Percentiles rank a stretch among this genome's conserved stretches.
These are phyloP conservation scores for Argopecten irradians DNA, from an alignment of 1,140 invertebrate species.

Conservation along the genomic window DNA sequence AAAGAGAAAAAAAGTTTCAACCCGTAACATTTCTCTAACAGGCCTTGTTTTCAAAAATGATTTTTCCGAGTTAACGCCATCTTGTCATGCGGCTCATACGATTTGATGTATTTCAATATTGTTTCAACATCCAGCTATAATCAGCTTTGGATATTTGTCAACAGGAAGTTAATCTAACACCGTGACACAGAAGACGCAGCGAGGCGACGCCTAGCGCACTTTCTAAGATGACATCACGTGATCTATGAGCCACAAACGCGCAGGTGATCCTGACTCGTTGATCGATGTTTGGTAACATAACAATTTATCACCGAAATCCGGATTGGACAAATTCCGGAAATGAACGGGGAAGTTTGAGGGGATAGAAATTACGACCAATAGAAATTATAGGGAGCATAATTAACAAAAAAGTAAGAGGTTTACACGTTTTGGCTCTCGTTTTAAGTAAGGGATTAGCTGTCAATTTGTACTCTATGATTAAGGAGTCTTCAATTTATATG, in stretches of 20 bases:
- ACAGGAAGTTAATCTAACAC: conserved; percentile 21
- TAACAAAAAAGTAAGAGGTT: conserved; percentile 11
- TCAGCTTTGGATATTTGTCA: background rate
- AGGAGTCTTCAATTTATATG: background rate
- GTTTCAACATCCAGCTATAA: background rate
- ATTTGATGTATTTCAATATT: background rate
- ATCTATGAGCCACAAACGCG: conserved; percentile 11
- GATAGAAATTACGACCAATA: conserved; percentile 18
- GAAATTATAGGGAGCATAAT: conserved; percentile 17
- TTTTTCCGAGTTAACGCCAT: background rate
- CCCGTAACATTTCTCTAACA: no score
- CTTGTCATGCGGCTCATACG: background rate
- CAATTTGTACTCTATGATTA: background rate
- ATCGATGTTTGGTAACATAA: conserved; percentile 21
- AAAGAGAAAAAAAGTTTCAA: no score
- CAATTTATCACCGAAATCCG: conserved; percentile 17
- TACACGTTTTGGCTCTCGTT: background rate
- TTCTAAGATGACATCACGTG: conserved; percentile 10
- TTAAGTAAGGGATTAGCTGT: conserved; percentile 21
- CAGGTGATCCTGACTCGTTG: conserved; percentile 5
- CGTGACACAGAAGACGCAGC: background rate
- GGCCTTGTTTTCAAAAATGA: no score
- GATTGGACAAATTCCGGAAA: conserved; percentile 21
- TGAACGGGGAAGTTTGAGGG: conserved; percentile 7
- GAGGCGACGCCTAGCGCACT: background rate